Conservation (phyloP, 2,888 invertebrate species). For the Adelphocoris suturalis region DNA sequence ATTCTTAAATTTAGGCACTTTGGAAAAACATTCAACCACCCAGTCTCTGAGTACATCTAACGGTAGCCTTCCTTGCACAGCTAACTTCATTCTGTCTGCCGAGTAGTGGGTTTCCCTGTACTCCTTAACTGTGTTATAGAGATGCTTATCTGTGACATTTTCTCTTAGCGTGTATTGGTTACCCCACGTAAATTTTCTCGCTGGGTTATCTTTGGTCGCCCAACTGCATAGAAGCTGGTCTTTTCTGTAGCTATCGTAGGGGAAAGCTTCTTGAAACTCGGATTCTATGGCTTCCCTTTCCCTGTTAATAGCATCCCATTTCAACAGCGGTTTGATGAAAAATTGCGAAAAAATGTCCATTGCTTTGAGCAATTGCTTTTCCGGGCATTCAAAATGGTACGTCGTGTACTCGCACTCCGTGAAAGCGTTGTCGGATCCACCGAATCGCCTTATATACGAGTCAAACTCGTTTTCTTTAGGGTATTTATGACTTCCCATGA, state of each 20-base stretch:
- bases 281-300: constrained; percentile 94
- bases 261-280: constrained; percentile 91
- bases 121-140: constrained; percentile 86
- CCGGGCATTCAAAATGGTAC: constrained; percentile 93
- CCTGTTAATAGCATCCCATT: constrained; percentile 89
- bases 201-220: constrained; percentile 86
- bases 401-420: constrained; percentile 93
- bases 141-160: constrained; percentile 83
- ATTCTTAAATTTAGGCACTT: constrained; percentile 81
- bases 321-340: constrained; percentile 92
- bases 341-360: constrained; percentile 94
- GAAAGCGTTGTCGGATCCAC: constrained; percentile 85
- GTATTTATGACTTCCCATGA: constrained; percentile 95
- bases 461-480: constrained; percentile 92
- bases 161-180: constrained; percentile 87
- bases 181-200: constrained; percentile 89
- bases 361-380: constrained; percentile 86
- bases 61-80: constrained; percentile 82
- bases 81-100: constrained; percentile 92
- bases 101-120: constrained; percentile 90
- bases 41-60: constrained; percentile 84
- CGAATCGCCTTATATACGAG: constrained; percentile 89
- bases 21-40: constrained; percentile 84
- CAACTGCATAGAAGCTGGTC: constrained; percentile 87
- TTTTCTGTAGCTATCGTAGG: constrained; percentile 86